These are phyloP conservation scores for Xiphophorus birchmanni DNA, from an alignment of 2,797 vertebrate genomes.

Conservation along the genomic window DNA sequence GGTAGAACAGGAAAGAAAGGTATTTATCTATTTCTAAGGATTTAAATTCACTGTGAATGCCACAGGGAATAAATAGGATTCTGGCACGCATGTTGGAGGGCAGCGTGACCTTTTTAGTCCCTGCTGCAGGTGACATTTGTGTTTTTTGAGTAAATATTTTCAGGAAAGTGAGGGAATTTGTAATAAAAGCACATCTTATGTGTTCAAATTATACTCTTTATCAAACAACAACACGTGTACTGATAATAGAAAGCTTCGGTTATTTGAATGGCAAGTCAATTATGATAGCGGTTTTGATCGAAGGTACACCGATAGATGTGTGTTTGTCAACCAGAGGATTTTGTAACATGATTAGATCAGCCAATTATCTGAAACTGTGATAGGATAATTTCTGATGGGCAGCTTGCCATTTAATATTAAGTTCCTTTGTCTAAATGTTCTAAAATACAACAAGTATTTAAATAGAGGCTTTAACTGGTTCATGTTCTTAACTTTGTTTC, in stretches of 20 bases:
- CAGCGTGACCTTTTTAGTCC: slow-evolving; percentile 68
- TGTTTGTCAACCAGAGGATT: neutral
- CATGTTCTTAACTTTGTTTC: slow-evolving; percentile 30
- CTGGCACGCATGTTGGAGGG: slow-evolving; percentile 43
- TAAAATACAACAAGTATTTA: slow-evolving; percentile 3
- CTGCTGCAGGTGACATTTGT: slow-evolving; percentile 42
- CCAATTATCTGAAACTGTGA: neutral
- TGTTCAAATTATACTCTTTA: neutral
- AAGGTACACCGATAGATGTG: neutral
- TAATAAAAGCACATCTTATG: slow-evolving; percentile 9
- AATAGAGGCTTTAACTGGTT: neutral
- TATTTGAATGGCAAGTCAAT: slow-evolving; percentile 24
- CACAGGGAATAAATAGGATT: slow-evolving; percentile 69
- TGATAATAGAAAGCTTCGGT: slow-evolving; percentile 9
- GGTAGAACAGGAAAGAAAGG: slow-evolving; percentile 57
- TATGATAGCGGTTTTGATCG: neutral
- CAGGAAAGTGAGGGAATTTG: slow-evolving; percentile 5
- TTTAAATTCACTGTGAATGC: slow-evolving; percentile 72
- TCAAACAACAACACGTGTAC: neutral
- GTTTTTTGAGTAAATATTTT: slow-evolving; percentile 55
- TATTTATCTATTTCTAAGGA: slow-evolving; percentile 72
- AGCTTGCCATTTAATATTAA: slow-evolving; percentile 4
- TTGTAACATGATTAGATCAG: slow-evolving; percentile 7
- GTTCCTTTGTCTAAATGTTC: neutral
- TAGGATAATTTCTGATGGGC: neutral